Conservation (phyloP, 2,888 invertebrate genomes). For the Metacarcinus magister region DNA sequence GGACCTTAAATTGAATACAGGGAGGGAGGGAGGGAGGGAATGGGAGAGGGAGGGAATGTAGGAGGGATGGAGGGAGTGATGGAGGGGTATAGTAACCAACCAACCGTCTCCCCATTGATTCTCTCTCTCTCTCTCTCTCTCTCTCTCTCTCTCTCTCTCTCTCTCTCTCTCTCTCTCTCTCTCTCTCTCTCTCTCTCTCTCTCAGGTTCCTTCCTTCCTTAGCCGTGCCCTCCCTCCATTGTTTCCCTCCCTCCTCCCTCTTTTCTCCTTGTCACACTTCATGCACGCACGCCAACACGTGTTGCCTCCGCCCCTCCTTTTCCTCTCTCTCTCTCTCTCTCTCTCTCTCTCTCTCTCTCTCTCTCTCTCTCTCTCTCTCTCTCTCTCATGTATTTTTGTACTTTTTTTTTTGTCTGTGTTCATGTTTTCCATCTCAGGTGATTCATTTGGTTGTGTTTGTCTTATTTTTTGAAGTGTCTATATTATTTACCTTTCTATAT, state of each 20-base stretch:
- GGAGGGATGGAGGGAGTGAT: neutral
- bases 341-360: neutral
- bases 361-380: conserved; percentile 19
- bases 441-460: neutral
- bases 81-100: conserved; percentile 22
- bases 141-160: conserved; percentile 17
- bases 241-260: neutral
- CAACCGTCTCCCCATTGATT: conserved; percentile 30
- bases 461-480: neutral
- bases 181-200: neutral
- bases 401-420: neutral
- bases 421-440: neutral
- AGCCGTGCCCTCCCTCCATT: neutral
- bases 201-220: neutral
- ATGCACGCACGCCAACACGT: neutral
- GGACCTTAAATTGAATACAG: conserved; percentile 8
- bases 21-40: neutral
- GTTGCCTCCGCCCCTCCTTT: neutral
- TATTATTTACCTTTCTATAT: too few species aligned
- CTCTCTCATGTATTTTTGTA: neutral
- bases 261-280: neutral
- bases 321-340: neutral
- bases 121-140: conserved; percentile 11
- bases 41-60: neutral
- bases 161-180: neutral